Evolutionary conservation across 2,888 invertebrate species (phyloP).

Genomic region (Epistrophe grossulariae): DNA sequence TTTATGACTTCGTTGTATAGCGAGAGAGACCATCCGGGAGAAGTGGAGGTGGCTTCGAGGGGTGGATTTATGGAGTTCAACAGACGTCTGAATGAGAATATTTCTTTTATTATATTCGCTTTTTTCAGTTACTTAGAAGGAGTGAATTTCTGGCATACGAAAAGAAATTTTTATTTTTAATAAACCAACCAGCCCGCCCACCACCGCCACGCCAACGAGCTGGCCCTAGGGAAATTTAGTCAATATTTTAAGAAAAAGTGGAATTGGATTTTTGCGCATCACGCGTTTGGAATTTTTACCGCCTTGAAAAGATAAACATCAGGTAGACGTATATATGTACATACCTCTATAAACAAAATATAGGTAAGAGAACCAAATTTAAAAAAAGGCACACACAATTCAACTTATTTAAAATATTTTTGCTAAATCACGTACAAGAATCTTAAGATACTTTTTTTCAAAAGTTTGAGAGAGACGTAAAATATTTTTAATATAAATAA

Average conservation of each 20-base stretch:
- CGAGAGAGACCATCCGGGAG: slow-evolving; percentile 16
- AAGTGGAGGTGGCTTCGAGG: not conserved
- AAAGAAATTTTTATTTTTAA: slow-evolving; percentile 59
- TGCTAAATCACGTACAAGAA: too few relatives aligned
- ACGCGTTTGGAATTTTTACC: not conserved
- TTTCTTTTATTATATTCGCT: slow-evolving; percentile 26
- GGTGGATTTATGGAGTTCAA: slow-evolving; percentile 26
- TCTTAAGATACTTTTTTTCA: too few relatives aligned
- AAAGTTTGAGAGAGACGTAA: too few relatives aligned
- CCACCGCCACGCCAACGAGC: too few relatives aligned
- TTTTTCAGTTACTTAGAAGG: slow-evolving; percentile 5
- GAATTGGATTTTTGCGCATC: not conserved
- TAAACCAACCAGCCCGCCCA: slow-evolving; percentile 55
- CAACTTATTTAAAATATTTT: too few relatives aligned
- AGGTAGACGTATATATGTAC: not conserved
- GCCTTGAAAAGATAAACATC: not conserved
- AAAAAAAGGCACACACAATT: too few relatives aligned
- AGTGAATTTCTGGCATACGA: slow-evolving; percentile 29
- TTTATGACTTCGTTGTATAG: slow-evolving; percentile 52
- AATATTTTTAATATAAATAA: too few relatives aligned
- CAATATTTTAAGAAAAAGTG: slow-evolving; percentile 22
- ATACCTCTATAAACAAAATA: not conserved
- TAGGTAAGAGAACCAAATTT: not conserved
- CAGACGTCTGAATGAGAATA: slow-evolving; percentile 43
- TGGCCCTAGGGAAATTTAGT: slow-evolving; percentile 57